Base-by-base conservation (phyloP, 2,888 invertebrate genomes). In the Acleris cristana region DNA sequence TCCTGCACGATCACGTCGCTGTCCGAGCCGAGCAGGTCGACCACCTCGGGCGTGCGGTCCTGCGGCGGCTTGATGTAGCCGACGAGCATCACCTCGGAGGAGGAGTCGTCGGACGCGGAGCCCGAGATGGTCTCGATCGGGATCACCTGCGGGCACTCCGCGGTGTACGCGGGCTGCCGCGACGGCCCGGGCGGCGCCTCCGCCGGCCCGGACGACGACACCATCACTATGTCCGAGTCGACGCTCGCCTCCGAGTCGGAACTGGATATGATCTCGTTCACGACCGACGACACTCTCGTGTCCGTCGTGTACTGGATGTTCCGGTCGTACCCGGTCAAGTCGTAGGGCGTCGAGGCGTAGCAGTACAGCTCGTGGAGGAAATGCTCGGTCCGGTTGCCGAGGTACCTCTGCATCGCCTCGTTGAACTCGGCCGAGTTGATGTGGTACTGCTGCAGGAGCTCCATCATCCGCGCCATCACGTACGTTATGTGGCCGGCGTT, bases 311-410 rank as follows among this genome's bases (percentile, higher is more conserved):
- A 96, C 71, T 94, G 94, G 23, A 96, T 95, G 74, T 95, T 93
- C 23, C 95, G 93, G 82, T 97, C 97, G 79, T 96, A 97, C 19
- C 96, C 97, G 63, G 95, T 93, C 94, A 98, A 95, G 81, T 97
- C 97, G 83, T 95, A 97, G 0, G 97, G 97, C 14, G 98, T 97
- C 34, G 96, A 94, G 44, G 98, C 97, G 88, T 96, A 99, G 83
- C 95, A 95, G 76, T 96, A 95, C 70, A 99, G 94, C 82, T 99
- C 98, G 82, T 98, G 98, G 44, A 97, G 94, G 83, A 99, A 99
- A 85, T 98, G 98, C 67, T 95, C 94, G 0, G 98, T 97, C 73
- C 95, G 93, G 1, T 92, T 89, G 21, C 95, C 95, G 70, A 98
- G 93, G 82, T 95, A 96, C 16, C 95, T 94, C 34, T 93, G 92